A percentile compares a stretch with the other conserved stretches of the same genome.
Evolutionary conservation across 2,888 invertebrate genomes (phyloP).

Genomic region (Pandemis cinnamomeana): DNA sequence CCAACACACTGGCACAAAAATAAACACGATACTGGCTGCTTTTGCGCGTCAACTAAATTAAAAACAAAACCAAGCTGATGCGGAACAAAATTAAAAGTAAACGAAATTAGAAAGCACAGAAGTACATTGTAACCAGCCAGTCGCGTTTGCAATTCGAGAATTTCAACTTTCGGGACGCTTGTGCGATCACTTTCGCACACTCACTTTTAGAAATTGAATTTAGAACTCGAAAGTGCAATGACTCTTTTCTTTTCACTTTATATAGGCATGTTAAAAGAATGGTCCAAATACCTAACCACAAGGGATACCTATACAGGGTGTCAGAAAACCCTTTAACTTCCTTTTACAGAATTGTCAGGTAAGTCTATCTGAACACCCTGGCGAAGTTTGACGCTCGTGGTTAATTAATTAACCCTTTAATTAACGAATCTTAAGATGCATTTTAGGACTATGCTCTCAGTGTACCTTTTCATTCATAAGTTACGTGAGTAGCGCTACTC

Average conservation of each 20-base stretch:
- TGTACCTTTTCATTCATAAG: too few species aligned
- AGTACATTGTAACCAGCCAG: slow-evolving; percentile 26
- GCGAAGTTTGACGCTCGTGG: too few species aligned
- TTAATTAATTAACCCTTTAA: too few species aligned
- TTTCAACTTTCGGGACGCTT: slow-evolving; percentile 23
- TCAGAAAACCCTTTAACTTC: too few species aligned
- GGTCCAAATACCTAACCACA: not conserved
- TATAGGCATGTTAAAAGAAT: not conserved
- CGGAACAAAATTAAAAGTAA: slow-evolving; percentile 29
- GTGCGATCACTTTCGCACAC: slow-evolving; percentile 28
- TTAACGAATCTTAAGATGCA: too few species aligned
- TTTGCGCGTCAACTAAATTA: slow-evolving; percentile 14
- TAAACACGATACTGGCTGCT: not conserved
- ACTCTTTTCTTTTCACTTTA: not conserved
- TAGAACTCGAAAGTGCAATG: slow-evolving; percentile 10
- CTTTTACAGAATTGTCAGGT: too few species aligned
- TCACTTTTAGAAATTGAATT: slow-evolving; percentile 30
- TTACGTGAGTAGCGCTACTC: too few species aligned
- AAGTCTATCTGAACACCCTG: too few species aligned
- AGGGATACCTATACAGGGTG: too few species aligned
- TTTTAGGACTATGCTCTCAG: too few species aligned
- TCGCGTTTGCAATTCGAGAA: slow-evolving; percentile 30
- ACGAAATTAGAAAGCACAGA: slow-evolving; percentile 33
- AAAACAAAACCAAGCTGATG: slow-evolving; percentile 14
- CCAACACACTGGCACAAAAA: not conserved